phyloP scores from a whole-genome alignment of 2,797 vertebrate genomes.

The Adrianichthys oophorus region DNA sequence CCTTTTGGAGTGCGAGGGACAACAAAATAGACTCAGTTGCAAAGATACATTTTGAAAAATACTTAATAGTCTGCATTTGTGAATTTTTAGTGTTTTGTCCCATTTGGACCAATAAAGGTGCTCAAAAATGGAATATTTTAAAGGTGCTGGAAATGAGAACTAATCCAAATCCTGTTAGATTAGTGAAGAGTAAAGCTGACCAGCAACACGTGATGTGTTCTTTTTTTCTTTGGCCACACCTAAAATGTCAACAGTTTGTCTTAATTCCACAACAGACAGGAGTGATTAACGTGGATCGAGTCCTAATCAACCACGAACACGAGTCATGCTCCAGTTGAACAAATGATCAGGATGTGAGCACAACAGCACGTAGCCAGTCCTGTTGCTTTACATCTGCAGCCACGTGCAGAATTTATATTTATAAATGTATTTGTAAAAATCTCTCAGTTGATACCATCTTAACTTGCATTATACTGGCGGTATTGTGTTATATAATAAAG shows the following conservation, averaged over 20 bases:
- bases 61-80: neutral
- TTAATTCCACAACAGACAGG: constrained; percentile 2
- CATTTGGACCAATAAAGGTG: neutral
- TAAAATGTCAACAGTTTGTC: constrained; percentile 42
- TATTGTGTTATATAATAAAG: too few relatives aligned
- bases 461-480: too few relatives aligned
- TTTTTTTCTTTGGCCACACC: constrained; percentile 14
- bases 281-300: constrained; percentile 22
- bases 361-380: constrained; percentile 5
- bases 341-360: constrained; percentile 41
- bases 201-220: neutral
- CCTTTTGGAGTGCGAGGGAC: neutral
- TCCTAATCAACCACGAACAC: constrained; percentile 11
- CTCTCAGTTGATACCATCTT: too few relatives aligned
- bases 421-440: too few relatives aligned
- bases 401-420: neutral
- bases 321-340: neutral
- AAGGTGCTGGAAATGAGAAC: neutral
- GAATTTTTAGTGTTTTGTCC: neutral
- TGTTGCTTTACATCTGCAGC: neutral
- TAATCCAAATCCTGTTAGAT: neutral
- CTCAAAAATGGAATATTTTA: neutral
- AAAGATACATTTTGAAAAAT: neutral
- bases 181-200: constrained; percentile 1
- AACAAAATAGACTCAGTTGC: neutral